Evolutionary conservation across 2,113 vertebrate genomes (phyloP).

Genomic region (Chinchilla lanigera): DNA sequence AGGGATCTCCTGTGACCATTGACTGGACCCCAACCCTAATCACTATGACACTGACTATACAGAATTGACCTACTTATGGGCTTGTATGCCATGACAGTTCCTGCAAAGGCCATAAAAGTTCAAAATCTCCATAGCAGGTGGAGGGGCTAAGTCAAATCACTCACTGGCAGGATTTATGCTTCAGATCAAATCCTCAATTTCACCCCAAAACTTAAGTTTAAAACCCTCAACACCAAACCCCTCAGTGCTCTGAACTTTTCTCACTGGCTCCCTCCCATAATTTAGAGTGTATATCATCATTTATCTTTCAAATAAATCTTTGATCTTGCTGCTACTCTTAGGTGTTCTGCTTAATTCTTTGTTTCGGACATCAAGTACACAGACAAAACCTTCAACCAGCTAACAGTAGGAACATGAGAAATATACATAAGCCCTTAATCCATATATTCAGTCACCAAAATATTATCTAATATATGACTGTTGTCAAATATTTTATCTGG

Average conservation of each 20-base stretch:
- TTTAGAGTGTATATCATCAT: not conserved
- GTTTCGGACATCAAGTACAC: not conserved
- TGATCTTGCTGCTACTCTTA: not conserved
- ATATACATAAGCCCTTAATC: not conserved
- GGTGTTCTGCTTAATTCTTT: not conserved
- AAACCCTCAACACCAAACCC: not conserved
- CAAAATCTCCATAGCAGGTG: not conserved
- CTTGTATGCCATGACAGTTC: not conserved
- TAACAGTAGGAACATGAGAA: not conserved
- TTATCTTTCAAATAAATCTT: not conserved
- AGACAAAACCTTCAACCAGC: not conserved
- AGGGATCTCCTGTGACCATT: not conserved
- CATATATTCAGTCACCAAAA: not conserved
- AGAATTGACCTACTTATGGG: not conserved
- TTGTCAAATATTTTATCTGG: not conserved
- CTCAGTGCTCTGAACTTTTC: not conserved
- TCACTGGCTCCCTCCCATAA: not conserved
- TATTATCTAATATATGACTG: not conserved
- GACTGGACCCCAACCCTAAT: not conserved
- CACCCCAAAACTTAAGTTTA: not conserved
- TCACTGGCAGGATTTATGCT: not conserved
- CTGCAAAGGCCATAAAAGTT: not conserved
- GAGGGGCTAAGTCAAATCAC: not conserved
- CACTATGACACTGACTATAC: not conserved
- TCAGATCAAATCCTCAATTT: not conserved